Base-by-base conservation (phyloP, 2,113 vertebrate species). In the Lonchura striata region DNA sequence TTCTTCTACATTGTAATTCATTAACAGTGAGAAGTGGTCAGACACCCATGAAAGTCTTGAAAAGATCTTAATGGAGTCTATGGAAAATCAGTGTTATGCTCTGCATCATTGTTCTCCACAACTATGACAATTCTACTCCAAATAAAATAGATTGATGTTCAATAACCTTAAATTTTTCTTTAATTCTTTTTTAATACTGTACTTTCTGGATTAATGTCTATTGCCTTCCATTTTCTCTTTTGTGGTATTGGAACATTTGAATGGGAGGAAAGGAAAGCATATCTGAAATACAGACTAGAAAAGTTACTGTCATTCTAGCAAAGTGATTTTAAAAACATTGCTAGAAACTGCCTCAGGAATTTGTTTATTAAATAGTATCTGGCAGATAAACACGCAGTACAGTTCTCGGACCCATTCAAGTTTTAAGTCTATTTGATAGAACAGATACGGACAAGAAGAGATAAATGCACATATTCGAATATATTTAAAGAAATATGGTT, bases 391-490 rank as follows among this genome's bases (percentile, higher is more conserved):
- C 28, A 4, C 20, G 82, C 18, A 93, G 79, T 60, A 60, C 21
- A 49, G 21, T 82, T 93, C 80, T 76, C 72, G 91, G 39, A 86
- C 69, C 92, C 33, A 28, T 76, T 71, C 54, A 78, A 89, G 44
- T 88, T 97, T 47, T 87, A 96, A 92, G 39, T 92, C 70, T 95
- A 69, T 96, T 97, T 49, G 82, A n/a, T 64, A 30, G n/a, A 97
- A 91, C 41, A 96, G 25, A 44, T 60, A 54, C n/a, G 53, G 72
- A 95, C 71, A 85, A 84, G 52, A 72, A 74, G 50, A 79, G 87
- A 82, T 96, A 90, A 96, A 97, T 93, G 28, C 24, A 63, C 7
- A 11, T 71, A 56, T 82, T 85, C 76, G 95, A 95, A 96, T 95
- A 85, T 88, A 97, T 95, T 97, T 91, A 71, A 94, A 96, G 17